phyloP scores from a whole-genome alignment of 2,888 invertebrate species.

The Pyrrhopygopsis socrates region DNA sequence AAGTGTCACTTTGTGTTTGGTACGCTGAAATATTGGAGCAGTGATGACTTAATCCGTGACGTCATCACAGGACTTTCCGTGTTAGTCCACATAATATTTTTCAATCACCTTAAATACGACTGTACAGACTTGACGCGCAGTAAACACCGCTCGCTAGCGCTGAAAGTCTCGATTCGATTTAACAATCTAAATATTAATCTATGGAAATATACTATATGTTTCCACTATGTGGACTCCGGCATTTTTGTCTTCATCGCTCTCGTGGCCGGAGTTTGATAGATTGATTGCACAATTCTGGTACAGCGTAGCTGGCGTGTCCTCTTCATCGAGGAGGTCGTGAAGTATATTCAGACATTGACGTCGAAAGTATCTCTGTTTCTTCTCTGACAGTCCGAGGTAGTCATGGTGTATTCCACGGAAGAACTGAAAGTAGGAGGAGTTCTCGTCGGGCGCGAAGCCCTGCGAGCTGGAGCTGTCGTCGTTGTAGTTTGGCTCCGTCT shows the following conservation, averaged over 20 bases:
- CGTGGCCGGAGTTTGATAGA: constrained; percentile 65
- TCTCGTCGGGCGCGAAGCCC: constrained; percentile 91
- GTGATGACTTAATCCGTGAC: too few relatives aligned
- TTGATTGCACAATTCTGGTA: constrained; percentile 63
- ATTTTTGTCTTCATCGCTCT: constrained; percentile 82
- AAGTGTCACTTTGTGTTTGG: too few relatives aligned
- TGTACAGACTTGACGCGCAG: too few relatives aligned
- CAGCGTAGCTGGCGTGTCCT: constrained; percentile 84
- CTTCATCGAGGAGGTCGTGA: constrained; percentile 91
- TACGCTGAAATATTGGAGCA: too few relatives aligned
- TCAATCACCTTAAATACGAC: too few relatives aligned
- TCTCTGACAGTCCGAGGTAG: constrained; percentile 90
- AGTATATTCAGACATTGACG: constrained; percentile 90
- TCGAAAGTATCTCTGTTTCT: constrained; percentile 90
- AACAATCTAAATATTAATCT: too few relatives aligned
- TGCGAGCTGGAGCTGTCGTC: constrained; percentile 88
- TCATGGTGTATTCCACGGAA: constrained; percentile 92
- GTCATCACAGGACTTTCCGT: too few relatives aligned
- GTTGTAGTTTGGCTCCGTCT: constrained; percentile 62
- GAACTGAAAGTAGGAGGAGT: constrained; percentile 92
- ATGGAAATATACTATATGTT: constrained; percentile 9
- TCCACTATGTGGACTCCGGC: constrained; percentile 59
- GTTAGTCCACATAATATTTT: too few relatives aligned
- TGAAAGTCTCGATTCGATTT: too few relatives aligned
- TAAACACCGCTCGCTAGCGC: too few relatives aligned